Percentiles rank a stretch among this genome's conserved stretches.
phyloP scores from a whole-genome alignment of 2,113 vertebrate species.

The Tursiops truncatus region DNA sequence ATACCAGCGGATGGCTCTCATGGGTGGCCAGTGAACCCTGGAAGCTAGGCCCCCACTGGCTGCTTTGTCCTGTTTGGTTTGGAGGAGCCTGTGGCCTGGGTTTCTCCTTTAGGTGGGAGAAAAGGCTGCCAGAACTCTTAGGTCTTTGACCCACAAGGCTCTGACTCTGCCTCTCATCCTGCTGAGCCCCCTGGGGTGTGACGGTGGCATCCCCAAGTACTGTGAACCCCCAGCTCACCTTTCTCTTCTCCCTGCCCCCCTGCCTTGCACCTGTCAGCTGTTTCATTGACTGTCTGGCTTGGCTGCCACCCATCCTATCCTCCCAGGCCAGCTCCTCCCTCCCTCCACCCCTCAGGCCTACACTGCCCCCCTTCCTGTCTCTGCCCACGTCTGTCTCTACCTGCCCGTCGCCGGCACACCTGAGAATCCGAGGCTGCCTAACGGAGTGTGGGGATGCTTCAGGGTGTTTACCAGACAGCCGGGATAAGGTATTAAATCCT shows the following conservation, averaged over 20 bases:
- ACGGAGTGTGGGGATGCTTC: conserved; percentile 56
- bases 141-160: background rate
- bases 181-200: background rate
- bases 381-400: conserved; percentile 72
- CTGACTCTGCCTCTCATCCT: background rate
- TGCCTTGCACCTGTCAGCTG: conserved; percentile 71
- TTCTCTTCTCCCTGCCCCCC: background rate
- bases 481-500: conserved; percentile 79
- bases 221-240: background rate
- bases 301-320: conserved; percentile 58
- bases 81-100: background rate
- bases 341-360: background rate
- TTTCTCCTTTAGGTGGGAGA: background rate
- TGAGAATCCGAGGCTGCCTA: conserved; percentile 69
- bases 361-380: conserved; percentile 69
- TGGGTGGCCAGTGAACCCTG: background rate
- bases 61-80: background rate
- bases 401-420: conserved; percentile 74
- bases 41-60: background rate
- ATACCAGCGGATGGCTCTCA: background rate
- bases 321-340: conserved; percentile 51
- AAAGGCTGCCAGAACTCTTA: background rate
- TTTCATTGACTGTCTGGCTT: conserved; percentile 70
- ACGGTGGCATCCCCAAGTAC: background rate
- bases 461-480: conserved; percentile 77